phyloP scores from a whole-genome alignment of 2,888 invertebrate species.

The Polyommatus iphigenia region DNA sequence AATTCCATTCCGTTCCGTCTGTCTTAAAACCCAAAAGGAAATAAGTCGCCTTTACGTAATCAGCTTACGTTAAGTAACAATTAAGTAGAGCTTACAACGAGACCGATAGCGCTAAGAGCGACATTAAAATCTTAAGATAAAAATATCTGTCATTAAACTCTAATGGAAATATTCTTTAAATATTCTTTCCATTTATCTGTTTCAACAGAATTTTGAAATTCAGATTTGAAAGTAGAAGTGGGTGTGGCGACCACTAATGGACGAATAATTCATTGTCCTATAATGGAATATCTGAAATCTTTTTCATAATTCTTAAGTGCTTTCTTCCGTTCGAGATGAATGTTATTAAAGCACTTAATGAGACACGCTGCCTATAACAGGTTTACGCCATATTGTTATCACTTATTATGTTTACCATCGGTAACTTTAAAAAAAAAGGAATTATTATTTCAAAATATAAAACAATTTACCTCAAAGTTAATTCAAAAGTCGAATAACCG shows the following conservation, averaged over 20 bases:
- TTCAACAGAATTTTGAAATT: slow-evolving; percentile 63
- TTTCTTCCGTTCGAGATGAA: slow-evolving; percentile 41
- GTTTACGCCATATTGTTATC: neutral
- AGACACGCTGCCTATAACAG: neutral
- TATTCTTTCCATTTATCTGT: slow-evolving; percentile 63
- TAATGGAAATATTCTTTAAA: slow-evolving; percentile 55
- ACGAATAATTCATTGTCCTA: slow-evolving; percentile 57
- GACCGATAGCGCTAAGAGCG: neutral
- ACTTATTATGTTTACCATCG: neutral
- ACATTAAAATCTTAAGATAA: slow-evolving; percentile 40
- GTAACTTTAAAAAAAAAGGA: too few relatives aligned
- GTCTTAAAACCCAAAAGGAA: neutral
- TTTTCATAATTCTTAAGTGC: slow-evolving; percentile 43
- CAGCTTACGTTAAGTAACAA: slow-evolving; percentile 5
- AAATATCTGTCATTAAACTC: slow-evolving; percentile 49
- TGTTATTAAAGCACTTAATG: slow-evolving; percentile 3
- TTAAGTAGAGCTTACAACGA: slow-evolving; percentile 13
- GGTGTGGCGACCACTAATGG: slow-evolving; percentile 56
- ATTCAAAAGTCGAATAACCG: neutral
- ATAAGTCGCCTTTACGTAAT: neutral
- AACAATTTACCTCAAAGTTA: neutral
- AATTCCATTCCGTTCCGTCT: neutral
- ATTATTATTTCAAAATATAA: too few relatives aligned
- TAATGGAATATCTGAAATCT: slow-evolving; percentile 57
- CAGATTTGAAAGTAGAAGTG: slow-evolving; percentile 47